Evolutionary conservation across 2,888 invertebrate genomes (phyloP).

Genomic region (Exocentrus adspersus): DNA sequence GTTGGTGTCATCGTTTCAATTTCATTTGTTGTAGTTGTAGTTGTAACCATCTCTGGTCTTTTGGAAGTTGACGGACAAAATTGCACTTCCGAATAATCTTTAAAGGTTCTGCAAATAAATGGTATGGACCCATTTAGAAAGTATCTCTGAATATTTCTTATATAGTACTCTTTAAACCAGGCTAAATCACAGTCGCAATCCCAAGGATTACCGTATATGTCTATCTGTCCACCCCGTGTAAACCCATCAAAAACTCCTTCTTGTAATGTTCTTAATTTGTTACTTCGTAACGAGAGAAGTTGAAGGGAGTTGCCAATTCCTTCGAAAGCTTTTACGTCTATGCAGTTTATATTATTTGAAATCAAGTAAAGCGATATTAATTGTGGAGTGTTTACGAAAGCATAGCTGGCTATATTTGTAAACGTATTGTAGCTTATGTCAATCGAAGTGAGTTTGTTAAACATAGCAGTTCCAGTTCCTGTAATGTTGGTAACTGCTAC

Average conservation of each 20-base stretch:
- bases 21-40: not conserved
- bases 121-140: slow-evolving; percentile 19
- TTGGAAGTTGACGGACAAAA: slow-evolving; percentile 29
- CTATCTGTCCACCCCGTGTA: slow-evolving; percentile 15
- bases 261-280: slow-evolving; percentile 18
- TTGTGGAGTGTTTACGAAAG: slow-evolving; percentile 13
- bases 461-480: slow-evolving; percentile 4
- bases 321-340: slow-evolving; percentile 18
- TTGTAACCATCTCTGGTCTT: not conserved
- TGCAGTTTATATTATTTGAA: slow-evolving; percentile 3
- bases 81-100: slow-evolving; percentile 24
- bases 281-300: slow-evolving; percentile 13
- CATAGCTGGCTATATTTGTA: not conserved
- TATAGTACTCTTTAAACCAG: slow-evolving; percentile 34
- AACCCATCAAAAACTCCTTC: slow-evolving; percentile 21
- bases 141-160: slow-evolving; percentile 7
- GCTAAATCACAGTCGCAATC: slow-evolving; percentile 30
- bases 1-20: not conserved
- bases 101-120: slow-evolving; percentile 21
- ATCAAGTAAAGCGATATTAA: slow-evolving; percentile 10
- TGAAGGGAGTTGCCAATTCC: slow-evolving; percentile 4
- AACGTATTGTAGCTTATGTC: slow-evolving; percentile 28
- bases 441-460: not conserved
- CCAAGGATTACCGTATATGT: slow-evolving; percentile 30
- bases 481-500: slow-evolving; percentile 6